Percentiles rank a stretch among this genome's conserved stretches.
These are phyloP conservation scores for Seriola dumerili DNA, from an alignment of 2,113 vertebrate species.

Conservation along the genomic window DNA sequence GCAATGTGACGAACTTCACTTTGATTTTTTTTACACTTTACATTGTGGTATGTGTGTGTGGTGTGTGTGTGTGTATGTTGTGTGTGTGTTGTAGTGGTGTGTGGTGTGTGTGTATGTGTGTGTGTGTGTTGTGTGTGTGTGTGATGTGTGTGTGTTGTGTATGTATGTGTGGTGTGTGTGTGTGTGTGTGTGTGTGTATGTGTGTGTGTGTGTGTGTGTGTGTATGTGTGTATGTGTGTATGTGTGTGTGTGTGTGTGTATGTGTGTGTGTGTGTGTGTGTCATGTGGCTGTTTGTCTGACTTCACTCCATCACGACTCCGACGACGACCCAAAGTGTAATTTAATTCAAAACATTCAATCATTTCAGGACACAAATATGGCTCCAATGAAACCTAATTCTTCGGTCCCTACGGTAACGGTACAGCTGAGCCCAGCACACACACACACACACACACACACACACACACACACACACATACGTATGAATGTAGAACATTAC, in stretches of 20 bases:
- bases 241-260: constrained; percentile 25
- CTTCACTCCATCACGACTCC: constrained; percentile 61
- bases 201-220: constrained; percentile 9
- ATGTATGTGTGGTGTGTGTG: no score
- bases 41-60: neutral
- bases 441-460: neutral
- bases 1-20: constrained; percentile 49
- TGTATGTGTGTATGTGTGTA: constrained; percentile 8
- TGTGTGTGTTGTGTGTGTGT: no score
- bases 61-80: no score
- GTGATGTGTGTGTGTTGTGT: no score
- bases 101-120: no score
- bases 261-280: constrained; percentile 34
- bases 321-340: constrained; percentile 63
- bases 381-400: constrained; percentile 61
- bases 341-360: constrained; percentile 73
- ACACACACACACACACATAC: neutral
- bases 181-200: constrained; percentile 26
- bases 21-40: constrained; percentile 33
- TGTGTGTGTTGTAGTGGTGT: no score
- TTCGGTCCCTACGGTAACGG: constrained; percentile 50
- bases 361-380: constrained; percentile 63
- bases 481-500: neutral
- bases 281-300: constrained; percentile 58
- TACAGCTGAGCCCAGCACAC: constrained; percentile 34